Base-by-base conservation (phyloP, 2,888 invertebrate species). In the Erebia ligea region DNA sequence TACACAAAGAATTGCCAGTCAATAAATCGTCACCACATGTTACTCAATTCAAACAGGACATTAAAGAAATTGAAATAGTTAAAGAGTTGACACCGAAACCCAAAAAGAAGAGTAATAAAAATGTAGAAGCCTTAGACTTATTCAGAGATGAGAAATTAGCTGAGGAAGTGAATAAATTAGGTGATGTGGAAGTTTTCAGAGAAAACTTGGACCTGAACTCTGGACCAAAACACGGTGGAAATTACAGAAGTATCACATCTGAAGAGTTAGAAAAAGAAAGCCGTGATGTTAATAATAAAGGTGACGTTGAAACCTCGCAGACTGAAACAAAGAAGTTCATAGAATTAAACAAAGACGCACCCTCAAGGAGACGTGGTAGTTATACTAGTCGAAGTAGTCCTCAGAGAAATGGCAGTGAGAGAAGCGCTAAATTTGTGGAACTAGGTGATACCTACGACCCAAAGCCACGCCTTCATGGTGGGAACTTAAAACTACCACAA, bases 181-280 rank as follows among this genome's bases (percentile, higher is more conserved):
- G 87, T 11, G 90, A 88, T 61, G 89, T 94, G 15, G 94, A 94
- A 84, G 81, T 94, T 76, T 93, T 93, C 67, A 85, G 82, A 73
- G 84, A 88, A 73, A 82, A 86, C 67, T 77, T 91, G 66, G 84
- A 91, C 74, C 73, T 90, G 4, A 81, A 81, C 34, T 82, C 82
- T 34, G 88, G 89, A 5, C 92, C 91, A 9, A 87, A 82, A 76
- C 93, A 93, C 78, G 94, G 94, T 57, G 94, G 94, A 40, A 94
- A 94, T 75, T 93, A 93, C 69, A 85, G 86, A 81, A 84, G 81
- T 72, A 84, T 85, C 21, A 81, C 81, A 64, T 58, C 77, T 21
- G 71, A 77, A 69, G 76, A 78, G 64, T 62, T 75, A 19, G 58
- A 77, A 11, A 77, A 79, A 69, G 82, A 82, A 73, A 77, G 19